Evolutionary conservation across 1,140 invertebrate species (phyloP).

Genomic region (Protaetia brevitarsis): DNA sequence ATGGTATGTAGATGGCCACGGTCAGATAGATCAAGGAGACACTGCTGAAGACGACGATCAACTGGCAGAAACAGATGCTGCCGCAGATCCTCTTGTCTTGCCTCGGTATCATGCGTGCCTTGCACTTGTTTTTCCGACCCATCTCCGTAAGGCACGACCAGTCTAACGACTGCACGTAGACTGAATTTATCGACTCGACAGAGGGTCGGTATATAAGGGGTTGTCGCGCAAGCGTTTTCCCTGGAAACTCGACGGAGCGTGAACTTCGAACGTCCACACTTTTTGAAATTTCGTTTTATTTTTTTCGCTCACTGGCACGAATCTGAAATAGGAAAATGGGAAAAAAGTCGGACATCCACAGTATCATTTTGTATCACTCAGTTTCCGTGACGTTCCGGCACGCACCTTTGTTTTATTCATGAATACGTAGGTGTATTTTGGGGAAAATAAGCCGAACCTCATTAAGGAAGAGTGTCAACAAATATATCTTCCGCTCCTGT

Average conservation of each 20-base stretch:
- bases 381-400: no score
- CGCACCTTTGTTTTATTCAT: no score
- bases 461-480: background rate
- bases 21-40: conserved; percentile 86
- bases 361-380: no score
- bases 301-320: no score
- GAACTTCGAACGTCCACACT: background rate
- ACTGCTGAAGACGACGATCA: conserved; percentile 81
- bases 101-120: conserved; percentile 66
- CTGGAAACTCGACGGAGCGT: background rate
- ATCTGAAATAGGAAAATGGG: no score
- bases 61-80: conserved; percentile 87
- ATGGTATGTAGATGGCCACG: conserved; percentile 84
- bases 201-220: background rate
- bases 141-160: conserved; percentile 30
- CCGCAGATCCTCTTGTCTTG: conserved; percentile 84
- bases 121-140: conserved; percentile 45
- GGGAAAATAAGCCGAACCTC: background rate
- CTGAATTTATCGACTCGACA: conserved; percentile 3
- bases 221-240: background rate
- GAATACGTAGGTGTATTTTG: no score
- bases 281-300: background rate
- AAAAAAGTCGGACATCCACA: no score
- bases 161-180: background rate
- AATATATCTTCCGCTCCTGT: background rate